Base-by-base conservation (phyloP, 1,140 invertebrate species). In the Prorops nasuta region DNA sequence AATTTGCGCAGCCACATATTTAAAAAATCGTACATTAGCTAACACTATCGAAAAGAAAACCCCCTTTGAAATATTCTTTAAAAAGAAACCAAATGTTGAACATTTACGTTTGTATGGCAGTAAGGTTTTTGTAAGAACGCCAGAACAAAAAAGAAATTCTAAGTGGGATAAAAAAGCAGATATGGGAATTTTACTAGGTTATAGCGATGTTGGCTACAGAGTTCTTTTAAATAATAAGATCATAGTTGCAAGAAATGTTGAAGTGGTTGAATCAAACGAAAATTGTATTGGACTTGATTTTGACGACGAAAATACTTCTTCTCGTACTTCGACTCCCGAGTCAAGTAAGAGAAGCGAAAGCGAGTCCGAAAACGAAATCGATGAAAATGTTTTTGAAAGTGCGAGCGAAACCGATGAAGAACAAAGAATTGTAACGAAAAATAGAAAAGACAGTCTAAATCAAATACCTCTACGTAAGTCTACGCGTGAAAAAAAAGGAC, bases 261-360 rank as follows among this genome's bases (percentile, higher is more conserved):
- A 63, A 17, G 47, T 63, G n/a, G 31, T 63, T 12, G 49, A 63
- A 48, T 21, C 56, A 40, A 35, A 49, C 42, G 36, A 49, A 12
- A 62, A 12, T 2, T 39, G 12, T 14, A 14, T 43, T 3, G 34
- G 28, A 56, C 35, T 42, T 38, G 24, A 34, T 7, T n/a, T n/a
- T n/a, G 37, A 34, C 8, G 19, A 15, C n/a, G 37, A 48, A 8
- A 9, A 31, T 16, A 20, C 3, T 19, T 28, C 2, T 32, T 24
- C 24, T 14, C 10, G n/a, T 40, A 12, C 10, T 28, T 14, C 16
- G 28, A 1, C 7, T 21, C 4, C 18, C 9, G 16, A 2, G 14
- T 9, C 19, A 21, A 40, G 35, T 19, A 46, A 15, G 12, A 12
- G 6, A 46, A 46, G 1, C 2, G 17, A 36, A 22, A 18, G 4